Percentiles rank a stretch among this genome's conserved stretches.
phyloP scores from a whole-genome alignment of 1,140 invertebrate genomes.

The Sarcophaga peregrina region DNA sequence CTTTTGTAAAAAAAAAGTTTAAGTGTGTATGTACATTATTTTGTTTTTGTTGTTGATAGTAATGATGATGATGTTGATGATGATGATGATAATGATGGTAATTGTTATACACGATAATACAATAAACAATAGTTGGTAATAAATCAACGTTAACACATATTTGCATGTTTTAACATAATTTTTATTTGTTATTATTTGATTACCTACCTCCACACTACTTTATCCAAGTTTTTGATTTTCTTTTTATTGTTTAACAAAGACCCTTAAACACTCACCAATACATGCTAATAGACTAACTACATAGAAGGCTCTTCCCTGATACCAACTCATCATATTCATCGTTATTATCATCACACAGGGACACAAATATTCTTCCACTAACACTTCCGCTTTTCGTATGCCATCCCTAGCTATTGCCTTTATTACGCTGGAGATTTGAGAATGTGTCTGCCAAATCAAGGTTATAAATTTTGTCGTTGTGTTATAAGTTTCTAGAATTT shows the following conservation, averaged over 20 bases:
- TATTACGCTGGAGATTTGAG: background rate
- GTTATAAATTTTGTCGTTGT: slow-evolving; percentile 15
- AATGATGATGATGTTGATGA: too few relatives aligned
- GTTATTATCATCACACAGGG: slow-evolving; percentile 4
- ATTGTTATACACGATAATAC: too few relatives aligned
- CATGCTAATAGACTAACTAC: background rate
- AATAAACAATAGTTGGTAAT: slow-evolving; percentile 44
- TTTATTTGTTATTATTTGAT: slow-evolving; percentile 57
- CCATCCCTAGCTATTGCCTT: background rate
- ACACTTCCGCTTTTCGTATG: background rate
- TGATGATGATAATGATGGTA: too few relatives aligned
- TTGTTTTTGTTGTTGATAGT: too few relatives aligned
- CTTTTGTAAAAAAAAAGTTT: background rate
- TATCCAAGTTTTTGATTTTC: background rate
- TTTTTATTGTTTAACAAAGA: slow-evolving; percentile 5
- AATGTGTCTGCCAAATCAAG: slow-evolving; percentile 7
- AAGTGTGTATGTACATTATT: background rate
- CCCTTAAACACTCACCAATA: slow-evolving; percentile 13
- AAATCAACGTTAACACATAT: slow-evolving; percentile 65
- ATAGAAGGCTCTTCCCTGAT: background rate
- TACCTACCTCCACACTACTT: background rate
- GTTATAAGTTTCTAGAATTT: slow-evolving; percentile 7
- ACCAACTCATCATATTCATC: background rate
- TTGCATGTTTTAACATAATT: slow-evolving; percentile 66
- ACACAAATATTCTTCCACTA: background rate